Evolutionary conservation across 2,113 vertebrate species (phyloP), one percentile per base, ranked within the genome.

Genomic region (Psittacula cyanocephala): DNA sequence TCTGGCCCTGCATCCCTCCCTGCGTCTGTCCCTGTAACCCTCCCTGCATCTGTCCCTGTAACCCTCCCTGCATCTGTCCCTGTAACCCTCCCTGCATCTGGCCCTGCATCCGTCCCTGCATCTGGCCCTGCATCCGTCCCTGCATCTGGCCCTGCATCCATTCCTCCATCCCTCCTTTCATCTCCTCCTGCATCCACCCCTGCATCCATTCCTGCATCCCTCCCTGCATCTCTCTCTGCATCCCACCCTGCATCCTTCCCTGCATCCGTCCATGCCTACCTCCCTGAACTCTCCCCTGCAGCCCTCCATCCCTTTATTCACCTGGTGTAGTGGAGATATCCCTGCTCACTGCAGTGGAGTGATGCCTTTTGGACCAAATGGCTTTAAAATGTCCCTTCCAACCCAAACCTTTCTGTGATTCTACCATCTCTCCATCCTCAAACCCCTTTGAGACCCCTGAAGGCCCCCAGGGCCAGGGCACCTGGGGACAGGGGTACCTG

Each of bases 371-470:
- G 33, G 57, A 23, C 57, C 57, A 59, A 33, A n/a, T 35, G 20
- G 33, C 57, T 35, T 59, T 15, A 11, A 43, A 37, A 55, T 9
- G 20, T 55, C 71, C 25, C 15, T 44, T 57, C 67, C 69, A 3
- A 28, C 44, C 13, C 50, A 50, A 37, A 11, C 13, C 4, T 10
- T 47, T 20, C 24, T 8, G 8, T 11, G 28, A 17, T n/a, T 17
- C 46, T 11, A 5, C 9, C 10, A 47, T n/a, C 33, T 39, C 78
- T 50, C 41, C 55, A 24, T 53, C n/a, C 46, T 11, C 53, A 16
- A 4, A 1, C 1, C 10, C 52, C 33, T 63, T 39, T 20, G 52
- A 62, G 29, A 16, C 20, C 31, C 7, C 7, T 1, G 1, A 39
- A 50, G 5, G 17, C 46, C 41, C 35, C 1, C 19, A 15, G 52